Evolutionary conservation across 2,888 invertebrate genomes (phyloP), one percentile per base, ranked within the genome.

Genomic region (Neria commutata): DNA sequence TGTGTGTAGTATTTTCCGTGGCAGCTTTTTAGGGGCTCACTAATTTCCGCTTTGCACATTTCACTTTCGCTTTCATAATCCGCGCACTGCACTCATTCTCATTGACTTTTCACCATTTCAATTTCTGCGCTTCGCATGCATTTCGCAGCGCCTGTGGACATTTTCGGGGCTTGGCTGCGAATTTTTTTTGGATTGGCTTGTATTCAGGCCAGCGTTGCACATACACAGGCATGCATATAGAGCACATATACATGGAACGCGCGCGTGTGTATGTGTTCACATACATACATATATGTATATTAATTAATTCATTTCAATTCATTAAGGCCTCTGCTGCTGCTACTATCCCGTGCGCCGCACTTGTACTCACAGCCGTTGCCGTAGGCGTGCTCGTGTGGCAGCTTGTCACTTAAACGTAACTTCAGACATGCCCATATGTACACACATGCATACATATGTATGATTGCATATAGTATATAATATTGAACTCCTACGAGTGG

Each of bases 401-500:
- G 40, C 52, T 52, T 52, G 52, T 42, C 52, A 52, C 52, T 40
- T 52, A 52, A 50, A 50, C 50, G 26, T 23, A 46, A 48, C 47
- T 48, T 29, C 21, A 56, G 26, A 34, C 40, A 53, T n/a, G n/a
- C n/a, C n/a, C n/a, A n/a, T 52, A 26, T 23, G 45, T 26, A 26
- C 49, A 17, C 64, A 37, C 58, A 48, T 61, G 52, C 52, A 26
- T 37, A 24, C 14, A 2, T 46, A 33, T 47, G 26, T 63, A 8
- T 54, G 47, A n/a, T 25, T 34, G 34, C 54, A 59, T 54, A 65
- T 65, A 69, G 66, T 65, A 69, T 67, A 65, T 65, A 64, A 67
- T 65, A 67, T 67, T 67, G 67, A 69, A 69, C 65, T 66, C 67
- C 67, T 67, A 70, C 70, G 65, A 70, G 70, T 60, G 58, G 58